These are phyloP conservation scores for Leptopterna dolabrata DNA, from an alignment of 2,888 invertebrate genomes.

Conservation along the genomic window DNA sequence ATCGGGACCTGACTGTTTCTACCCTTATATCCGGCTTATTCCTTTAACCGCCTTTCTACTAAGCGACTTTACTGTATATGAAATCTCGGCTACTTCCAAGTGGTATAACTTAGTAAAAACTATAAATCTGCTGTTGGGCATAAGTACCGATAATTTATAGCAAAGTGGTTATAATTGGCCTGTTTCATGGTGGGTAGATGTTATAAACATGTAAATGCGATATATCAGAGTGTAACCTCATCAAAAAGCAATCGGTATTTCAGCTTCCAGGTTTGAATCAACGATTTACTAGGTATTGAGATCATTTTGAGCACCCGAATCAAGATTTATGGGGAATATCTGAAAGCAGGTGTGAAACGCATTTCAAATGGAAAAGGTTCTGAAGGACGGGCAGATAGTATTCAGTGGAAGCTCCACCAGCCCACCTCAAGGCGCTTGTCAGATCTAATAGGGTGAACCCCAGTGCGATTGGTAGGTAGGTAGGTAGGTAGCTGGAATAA, in stretches of 20 bases:
- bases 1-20: no score
- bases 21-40: no score
- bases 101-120: no score
- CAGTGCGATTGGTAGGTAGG: neutral
- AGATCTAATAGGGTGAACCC: neutral
- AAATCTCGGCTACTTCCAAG: no score
- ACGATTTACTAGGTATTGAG: neutral
- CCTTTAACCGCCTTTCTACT: no score
- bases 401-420: neutral
- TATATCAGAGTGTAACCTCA: neutral
- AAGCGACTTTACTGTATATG: no score
- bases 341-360: neutral
- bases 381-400: neutral
- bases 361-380: neutral
- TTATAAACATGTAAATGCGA: no score
- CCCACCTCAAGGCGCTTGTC: neutral
- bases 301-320: neutral
- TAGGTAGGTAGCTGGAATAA: conserved; percentile 12
- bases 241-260: neutral
- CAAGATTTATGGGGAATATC: neutral
- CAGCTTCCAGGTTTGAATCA: neutral
- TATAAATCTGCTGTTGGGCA: no score
- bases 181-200: no score
- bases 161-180: no score
- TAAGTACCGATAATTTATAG: no score